These are phyloP conservation scores for Trachelus tabidus DNA, from an alignment of 2,888 invertebrate species.

Conservation along the genomic window DNA sequence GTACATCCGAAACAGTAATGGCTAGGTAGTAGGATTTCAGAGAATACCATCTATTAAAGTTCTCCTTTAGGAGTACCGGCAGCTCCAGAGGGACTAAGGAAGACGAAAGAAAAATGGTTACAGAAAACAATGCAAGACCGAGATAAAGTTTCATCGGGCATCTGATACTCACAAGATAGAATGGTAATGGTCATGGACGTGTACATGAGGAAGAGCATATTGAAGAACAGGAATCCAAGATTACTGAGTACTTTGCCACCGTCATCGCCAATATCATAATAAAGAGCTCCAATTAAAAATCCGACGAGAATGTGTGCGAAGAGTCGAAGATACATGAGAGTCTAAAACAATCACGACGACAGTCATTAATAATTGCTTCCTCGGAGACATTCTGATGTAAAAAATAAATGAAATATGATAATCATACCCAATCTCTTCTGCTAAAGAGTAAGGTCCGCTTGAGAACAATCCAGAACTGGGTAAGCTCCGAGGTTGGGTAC, in stretches of 20 bases:
- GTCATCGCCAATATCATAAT: constrained; percentile 96
- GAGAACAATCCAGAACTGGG: constrained; percentile 89
- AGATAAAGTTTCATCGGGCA: too few species aligned
- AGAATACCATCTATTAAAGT: constrained; percentile 98
- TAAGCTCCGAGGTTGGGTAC: constrained; percentile 85
- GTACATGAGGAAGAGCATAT: constrained; percentile 98
- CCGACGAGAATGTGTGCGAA: constrained; percentile 95
- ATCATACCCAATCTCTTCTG: constrained; percentile 84
- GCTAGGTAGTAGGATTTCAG: constrained; percentile 94
- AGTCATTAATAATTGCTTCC: neutral
- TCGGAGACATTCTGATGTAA: too few species aligned
- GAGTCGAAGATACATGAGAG: constrained; percentile 92
- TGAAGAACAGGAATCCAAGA: constrained; percentile 96
- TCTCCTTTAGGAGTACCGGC: constrained; percentile 93
- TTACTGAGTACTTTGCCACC: constrained; percentile 96
- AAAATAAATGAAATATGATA: too few species aligned
- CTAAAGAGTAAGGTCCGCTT: constrained; percentile 87
- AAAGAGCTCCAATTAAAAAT: constrained; percentile 92
- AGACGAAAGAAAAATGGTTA: constrained; percentile 9
- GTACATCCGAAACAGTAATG: constrained; percentile 95
- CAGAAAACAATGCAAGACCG: too few species aligned
- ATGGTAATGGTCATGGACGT: constrained; percentile 99
- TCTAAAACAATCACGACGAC: constrained; percentile 71
- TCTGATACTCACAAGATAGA: constrained; percentile 86
- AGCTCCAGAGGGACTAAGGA: constrained; percentile 91